A percentile compares a stretch with the other conserved stretches of the same genome.
Evolutionary conservation across 64 coral and sea anemone genomes (phyloP).

Genomic region (Actinia tenebrosa): DNA sequence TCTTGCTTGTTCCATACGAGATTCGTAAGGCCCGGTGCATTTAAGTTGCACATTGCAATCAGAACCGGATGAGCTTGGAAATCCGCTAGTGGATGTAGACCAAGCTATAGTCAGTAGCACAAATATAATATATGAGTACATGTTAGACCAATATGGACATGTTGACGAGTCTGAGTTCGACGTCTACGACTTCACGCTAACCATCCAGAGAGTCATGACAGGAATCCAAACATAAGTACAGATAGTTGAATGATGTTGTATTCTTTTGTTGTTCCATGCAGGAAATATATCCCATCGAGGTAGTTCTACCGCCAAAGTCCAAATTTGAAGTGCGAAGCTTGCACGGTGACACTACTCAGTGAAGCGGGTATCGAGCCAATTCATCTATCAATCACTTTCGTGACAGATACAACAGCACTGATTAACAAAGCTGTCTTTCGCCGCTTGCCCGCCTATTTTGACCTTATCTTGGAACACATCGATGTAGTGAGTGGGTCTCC

Average conservation of each 20-base stretch:
- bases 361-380: constrained; percentile 72
- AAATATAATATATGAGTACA: not conserved
- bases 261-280: not conserved
- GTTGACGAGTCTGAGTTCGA: not conserved
- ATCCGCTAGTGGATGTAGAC: not conserved
- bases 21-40: constrained; percentile 12
- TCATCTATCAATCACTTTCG: constrained; percentile 98
- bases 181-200: not conserved
- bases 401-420: constrained; percentile 95
- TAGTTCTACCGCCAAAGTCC: constrained; percentile 23
- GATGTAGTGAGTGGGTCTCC: constrained; percentile 4
- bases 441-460: constrained; percentile 50
- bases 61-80: not conserved
- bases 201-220: not conserved
- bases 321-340: constrained; percentile 36
- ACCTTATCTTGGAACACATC: constrained; percentile 33
- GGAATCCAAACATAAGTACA: not conserved
- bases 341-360: constrained; percentile 13
- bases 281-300: not conserved
- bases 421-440: constrained; percentile 90
- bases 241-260: not conserved
- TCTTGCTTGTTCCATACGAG: not conserved
- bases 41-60: constrained; percentile 17
- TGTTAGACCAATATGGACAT: not conserved
- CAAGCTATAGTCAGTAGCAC: not conserved